Conservation (phyloP, 2,797 vertebrate genomes). For the Orestias chungarensis region DNA sequence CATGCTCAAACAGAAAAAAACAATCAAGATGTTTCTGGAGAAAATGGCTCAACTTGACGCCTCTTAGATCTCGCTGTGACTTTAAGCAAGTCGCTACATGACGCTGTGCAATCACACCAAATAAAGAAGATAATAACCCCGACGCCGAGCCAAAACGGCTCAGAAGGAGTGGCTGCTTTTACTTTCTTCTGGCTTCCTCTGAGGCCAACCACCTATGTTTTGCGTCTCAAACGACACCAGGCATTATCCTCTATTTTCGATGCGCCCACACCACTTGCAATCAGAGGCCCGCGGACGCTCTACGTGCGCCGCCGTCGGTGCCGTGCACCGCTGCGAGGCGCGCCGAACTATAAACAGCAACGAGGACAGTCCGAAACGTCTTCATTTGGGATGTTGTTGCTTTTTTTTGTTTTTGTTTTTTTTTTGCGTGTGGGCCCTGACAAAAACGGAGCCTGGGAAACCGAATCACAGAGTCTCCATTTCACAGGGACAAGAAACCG, state of each 20-base stretch:
- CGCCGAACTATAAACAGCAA: slow-evolving; percentile 60
- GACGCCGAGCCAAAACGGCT: slow-evolving; percentile 46
- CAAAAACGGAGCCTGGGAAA: slow-evolving; percentile 72
- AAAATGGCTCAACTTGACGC: slow-evolving; percentile 21
- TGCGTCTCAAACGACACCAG: slow-evolving; percentile 52
- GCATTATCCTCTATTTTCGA: slow-evolving; percentile 73
- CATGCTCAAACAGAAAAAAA: slow-evolving; percentile 30
- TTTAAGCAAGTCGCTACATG: slow-evolving; percentile 52
- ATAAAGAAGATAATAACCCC: slow-evolving; percentile 64
- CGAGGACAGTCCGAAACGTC: slow-evolving; percentile 60
- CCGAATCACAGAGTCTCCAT: slow-evolving; percentile 71
- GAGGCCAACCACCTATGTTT: slow-evolving; percentile 61
- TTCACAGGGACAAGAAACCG: slow-evolving; percentile 75
- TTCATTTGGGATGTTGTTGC: slow-evolving; percentile 53
- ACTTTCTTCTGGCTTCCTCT: slow-evolving; percentile 39
- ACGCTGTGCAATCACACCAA: slow-evolving; percentile 45
- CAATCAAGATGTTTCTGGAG: slow-evolving; percentile 7
- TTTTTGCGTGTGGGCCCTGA: slow-evolving; percentile 56
- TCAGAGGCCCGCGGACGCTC: slow-evolving; percentile 60
- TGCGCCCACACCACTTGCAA: slow-evolving; percentile 58
- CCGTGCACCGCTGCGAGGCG: slow-evolving; percentile 45
- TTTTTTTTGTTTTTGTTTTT: not conserved
- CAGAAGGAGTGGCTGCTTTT: slow-evolving; percentile 48
- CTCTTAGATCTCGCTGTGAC: slow-evolving; percentile 27
- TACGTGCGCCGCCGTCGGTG: slow-evolving; percentile 56